Evolutionary conservation across 2,113 vertebrate species (phyloP), one percentile per base, ranked within the genome.

Genomic region (Glaucidium brasilianum): DNA sequence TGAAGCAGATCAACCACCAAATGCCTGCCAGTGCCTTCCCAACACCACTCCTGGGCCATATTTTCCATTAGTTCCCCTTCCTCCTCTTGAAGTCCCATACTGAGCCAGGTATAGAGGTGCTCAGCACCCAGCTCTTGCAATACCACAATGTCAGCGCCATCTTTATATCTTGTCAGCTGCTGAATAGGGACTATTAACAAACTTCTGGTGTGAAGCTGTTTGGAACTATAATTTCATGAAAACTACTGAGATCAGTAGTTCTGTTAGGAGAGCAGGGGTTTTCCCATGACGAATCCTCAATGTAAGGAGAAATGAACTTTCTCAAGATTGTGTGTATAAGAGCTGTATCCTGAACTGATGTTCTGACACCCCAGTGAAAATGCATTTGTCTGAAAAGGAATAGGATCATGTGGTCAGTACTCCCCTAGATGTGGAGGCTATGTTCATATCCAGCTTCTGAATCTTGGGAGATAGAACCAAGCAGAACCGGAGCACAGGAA

Each of bases 381-480:
- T 8, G 2, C 21, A 41, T 80, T 60, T 68, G 35, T 21, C n/a
- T 0, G 4, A 8, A 69, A 29, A 39, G 13, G 37, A 35, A 37
- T 1, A n/a, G 55, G 55, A 8, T 10, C 0, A 0, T 3, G 0
- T 5, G 29, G 15, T 21, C 53, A 73, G 15, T 21, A 8, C n/a
- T 68, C 9, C 15, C 43, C 21, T 49, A 39, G 82, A 29, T 6
- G 30, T 52, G 67, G 13, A 79, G 29, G 11, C 2, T 12, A 5
- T 25, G 27, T 5, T 91, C 75, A 39, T 11, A 80, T 25, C 4
- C 86, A 53, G 27, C 13, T 86, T 60, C 63, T 83, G 71, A 27
- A 12, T 52, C 72, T 30, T 64, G 59, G 14, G 29, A 74, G 49
- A 32, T 21, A 41, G 12, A 58, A 37, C 41, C 37, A 53, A 66